phyloP scores from a whole-genome alignment of 2,113 vertebrate species.

The Alligator mississippiensis region DNA sequence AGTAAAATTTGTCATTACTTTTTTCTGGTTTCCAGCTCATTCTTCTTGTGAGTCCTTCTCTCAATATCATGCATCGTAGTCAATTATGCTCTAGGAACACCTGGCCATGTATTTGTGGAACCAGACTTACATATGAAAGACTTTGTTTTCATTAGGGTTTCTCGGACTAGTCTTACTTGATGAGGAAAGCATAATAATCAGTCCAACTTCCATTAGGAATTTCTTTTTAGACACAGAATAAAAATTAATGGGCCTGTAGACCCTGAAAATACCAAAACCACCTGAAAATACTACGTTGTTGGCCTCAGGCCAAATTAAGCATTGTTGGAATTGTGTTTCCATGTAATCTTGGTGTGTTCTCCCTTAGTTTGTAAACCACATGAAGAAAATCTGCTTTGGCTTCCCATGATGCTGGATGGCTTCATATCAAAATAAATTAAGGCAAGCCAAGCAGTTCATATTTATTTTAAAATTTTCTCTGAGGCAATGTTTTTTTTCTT shows the following conservation, averaged over 20 bases:
- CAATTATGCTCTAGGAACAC: background rate
- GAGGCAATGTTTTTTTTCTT: slow-evolving; percentile 56
- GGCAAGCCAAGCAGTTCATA: slow-evolving; percentile 26
- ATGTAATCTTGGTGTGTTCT: background rate
- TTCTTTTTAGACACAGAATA: background rate
- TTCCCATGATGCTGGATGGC: slow-evolving; percentile 24
- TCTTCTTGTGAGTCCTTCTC: background rate
- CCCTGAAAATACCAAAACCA: background rate
- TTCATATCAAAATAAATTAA: slow-evolving; percentile 63
- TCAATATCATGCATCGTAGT: background rate
- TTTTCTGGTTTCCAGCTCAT: background rate
- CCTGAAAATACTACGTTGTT: slow-evolving; percentile 21
- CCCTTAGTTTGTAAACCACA: slow-evolving; percentile 46
- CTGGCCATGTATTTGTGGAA: background rate
- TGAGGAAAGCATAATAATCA: background rate
- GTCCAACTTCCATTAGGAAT: fast-evolving
- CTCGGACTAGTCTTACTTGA: background rate
- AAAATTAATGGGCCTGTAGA: background rate
- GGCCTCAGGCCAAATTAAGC: slow-evolving; percentile 17
- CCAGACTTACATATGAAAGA: background rate
- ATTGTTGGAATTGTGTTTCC: slow-evolving; percentile 9
- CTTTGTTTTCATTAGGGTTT: background rate
- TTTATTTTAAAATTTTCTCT: slow-evolving; percentile 68
- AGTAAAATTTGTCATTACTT: fast-evolving
- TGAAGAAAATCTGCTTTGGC: slow-evolving; percentile 44